Evolutionary conservation across 1,140 invertebrate species (phyloP).

Genomic region (Phenacoccus solenopsis): DNA sequence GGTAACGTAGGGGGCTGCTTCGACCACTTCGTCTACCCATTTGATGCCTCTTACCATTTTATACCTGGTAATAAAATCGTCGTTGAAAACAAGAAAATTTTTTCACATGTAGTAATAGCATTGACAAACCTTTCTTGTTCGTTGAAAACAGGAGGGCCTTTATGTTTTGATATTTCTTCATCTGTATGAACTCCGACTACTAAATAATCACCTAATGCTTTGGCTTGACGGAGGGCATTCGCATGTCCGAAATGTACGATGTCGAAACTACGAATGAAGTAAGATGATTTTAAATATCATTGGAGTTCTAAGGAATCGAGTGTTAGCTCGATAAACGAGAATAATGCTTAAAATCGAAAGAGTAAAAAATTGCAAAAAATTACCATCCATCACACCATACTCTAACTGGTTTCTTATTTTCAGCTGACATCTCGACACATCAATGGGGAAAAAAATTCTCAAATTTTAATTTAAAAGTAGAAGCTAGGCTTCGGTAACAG

Average conservation of each 20-base stretch:
- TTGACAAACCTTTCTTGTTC: conserved; percentile 67
- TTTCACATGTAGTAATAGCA: background rate
- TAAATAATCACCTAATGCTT: conserved; percentile 88
- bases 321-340: background rate
- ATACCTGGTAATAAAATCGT: too few relatives aligned
- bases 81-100: background rate
- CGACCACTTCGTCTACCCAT: conserved; percentile 99
- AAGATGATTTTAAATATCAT: conserved; percentile 19
- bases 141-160: conserved; percentile 96
- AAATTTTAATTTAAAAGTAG: background rate
- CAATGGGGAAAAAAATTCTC: background rate
- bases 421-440: conserved; percentile 23
- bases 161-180: conserved; percentile 94
- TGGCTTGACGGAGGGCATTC: conserved; percentile 92
- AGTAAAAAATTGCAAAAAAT: conserved; percentile 30
- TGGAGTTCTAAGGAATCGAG: conserved; percentile 16
- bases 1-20: conserved; percentile 95
- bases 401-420: conserved; percentile 48
- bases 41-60: conserved; percentile 99
- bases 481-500: background rate
- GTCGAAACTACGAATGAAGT: conserved; percentile 57
- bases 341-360: background rate
- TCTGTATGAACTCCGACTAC: conserved; percentile 98
- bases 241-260: conserved; percentile 99
- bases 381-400: conserved; percentile 93